phyloP scores from a whole-genome alignment of 2,888 invertebrate species.

The Pardosa pseudoannulata region DNA sequence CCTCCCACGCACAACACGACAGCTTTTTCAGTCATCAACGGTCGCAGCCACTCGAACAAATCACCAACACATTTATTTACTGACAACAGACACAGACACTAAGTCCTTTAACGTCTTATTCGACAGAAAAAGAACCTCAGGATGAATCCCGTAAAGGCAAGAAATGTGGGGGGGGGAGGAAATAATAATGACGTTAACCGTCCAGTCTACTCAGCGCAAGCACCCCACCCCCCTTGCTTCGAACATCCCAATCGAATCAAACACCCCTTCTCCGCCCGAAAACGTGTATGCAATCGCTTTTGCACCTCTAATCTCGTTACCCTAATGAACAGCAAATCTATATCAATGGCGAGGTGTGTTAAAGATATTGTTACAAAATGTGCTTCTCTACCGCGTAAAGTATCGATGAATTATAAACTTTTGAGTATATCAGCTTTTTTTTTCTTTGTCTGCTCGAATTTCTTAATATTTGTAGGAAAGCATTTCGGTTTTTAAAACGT shows the following conservation, averaged over 20 bases:
- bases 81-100: too few relatives aligned
- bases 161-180: too few relatives aligned
- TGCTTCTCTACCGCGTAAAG: constrained; percentile 33
- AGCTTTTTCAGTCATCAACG: too few relatives aligned
- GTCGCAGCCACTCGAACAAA: background rate
- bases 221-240: background rate
- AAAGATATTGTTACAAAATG: constrained; percentile 62
- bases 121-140: too few relatives aligned
- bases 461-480: too few relatives aligned
- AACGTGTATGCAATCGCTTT: constrained; percentile 50
- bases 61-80: background rate
- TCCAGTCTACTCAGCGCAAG: background rate
- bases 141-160: too few relatives aligned
- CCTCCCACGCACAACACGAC: too few relatives aligned
- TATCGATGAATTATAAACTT: constrained; percentile 30
- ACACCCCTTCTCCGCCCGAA: background rate
- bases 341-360: constrained; percentile 65
- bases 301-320: constrained; percentile 66
- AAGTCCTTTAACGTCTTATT: too few relatives aligned
- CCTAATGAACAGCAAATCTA: constrained; percentile 70
- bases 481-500: too few relatives aligned
- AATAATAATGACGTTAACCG: too few relatives aligned
- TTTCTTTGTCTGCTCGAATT: too few relatives aligned
- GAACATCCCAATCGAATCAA: constrained; percentile 7
- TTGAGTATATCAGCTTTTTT: too few relatives aligned